phyloP scores from a whole-genome alignment of 2,113 vertebrate genomes.

The Salvelinus alpinus region DNA sequence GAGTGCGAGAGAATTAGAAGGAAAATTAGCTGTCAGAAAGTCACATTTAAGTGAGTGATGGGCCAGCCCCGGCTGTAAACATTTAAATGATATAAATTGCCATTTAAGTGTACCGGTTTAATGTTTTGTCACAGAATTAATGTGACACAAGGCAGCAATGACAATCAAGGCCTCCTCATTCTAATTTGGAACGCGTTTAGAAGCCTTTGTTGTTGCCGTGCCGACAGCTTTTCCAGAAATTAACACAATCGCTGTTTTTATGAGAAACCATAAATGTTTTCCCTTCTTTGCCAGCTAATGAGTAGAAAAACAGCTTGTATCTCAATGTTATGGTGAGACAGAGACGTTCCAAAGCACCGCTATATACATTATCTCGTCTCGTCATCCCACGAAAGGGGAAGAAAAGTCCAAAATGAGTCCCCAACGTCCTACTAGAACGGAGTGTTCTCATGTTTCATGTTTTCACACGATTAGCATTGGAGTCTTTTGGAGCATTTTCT shows the following conservation, averaged over 20 bases:
- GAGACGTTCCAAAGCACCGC: conserved; percentile 47
- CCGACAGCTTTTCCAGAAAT: conserved; percentile 90
- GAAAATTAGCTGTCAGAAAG: conserved; percentile 98
- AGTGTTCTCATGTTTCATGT: conserved; percentile 24
- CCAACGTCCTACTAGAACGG: conserved; percentile 55
- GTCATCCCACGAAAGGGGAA: conserved; percentile 47
- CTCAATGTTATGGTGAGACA: conserved; percentile 46
- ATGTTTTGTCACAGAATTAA: conserved; percentile 98
- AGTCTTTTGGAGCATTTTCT: conserved; percentile 29
- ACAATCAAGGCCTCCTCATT: conserved; percentile 96
- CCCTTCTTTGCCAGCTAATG: conserved; percentile 82
- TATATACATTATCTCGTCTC: conserved; percentile 39
- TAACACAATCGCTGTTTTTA: conserved; percentile 96
- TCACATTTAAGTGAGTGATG: conserved; percentile 99
- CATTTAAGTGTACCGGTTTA: conserved; percentile 98
- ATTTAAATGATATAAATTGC: conserved; percentile 99
- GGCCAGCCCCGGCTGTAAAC: conserved; percentile 87
- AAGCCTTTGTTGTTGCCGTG: conserved; percentile 84
- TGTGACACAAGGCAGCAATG: conserved; percentile 96
- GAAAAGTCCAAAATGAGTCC: conserved; percentile 42
- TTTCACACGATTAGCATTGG: conserved; percentile 39
- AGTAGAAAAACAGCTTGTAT: conserved; percentile 77
- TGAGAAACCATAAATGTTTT: conserved; percentile 88
- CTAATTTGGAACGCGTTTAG: conserved; percentile 97
- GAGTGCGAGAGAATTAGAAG: conserved; percentile 91